phyloP scores from a whole-genome alignment of 2,113 vertebrate genomes.

The Numida meleagris region DNA sequence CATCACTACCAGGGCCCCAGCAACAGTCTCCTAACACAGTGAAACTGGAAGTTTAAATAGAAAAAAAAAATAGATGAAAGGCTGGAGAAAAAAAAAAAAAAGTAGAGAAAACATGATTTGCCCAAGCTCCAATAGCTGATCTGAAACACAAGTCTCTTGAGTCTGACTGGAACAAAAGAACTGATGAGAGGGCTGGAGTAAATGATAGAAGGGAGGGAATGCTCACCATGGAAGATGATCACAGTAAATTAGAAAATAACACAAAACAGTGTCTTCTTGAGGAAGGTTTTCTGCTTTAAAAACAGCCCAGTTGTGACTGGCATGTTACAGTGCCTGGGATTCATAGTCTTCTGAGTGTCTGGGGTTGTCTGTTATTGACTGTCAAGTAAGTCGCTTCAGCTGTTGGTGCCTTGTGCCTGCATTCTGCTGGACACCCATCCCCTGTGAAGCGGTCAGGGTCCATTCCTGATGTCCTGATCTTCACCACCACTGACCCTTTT shows the following conservation, averaged over 20 bases:
- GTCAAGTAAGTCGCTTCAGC: not conserved
- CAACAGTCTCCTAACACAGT: not conserved
- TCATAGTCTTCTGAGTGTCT: not conserved
- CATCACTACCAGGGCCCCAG: rapidly evolving
- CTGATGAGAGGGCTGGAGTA: not conserved
- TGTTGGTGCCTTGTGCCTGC: not conserved
- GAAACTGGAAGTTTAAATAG: not conserved
- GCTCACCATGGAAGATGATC: not conserved
- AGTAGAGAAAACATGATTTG: not conserved
- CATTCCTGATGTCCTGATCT: not conserved
- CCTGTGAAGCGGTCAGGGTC: not conserved
- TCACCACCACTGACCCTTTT: not conserved
- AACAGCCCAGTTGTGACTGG: not conserved
- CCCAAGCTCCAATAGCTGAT: not conserved
- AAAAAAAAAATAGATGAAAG: not conserved
- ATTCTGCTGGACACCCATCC: not conserved
- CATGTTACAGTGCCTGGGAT: not conserved
- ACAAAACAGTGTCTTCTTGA: not conserved
- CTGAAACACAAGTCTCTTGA: not conserved
- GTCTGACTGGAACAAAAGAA: not conserved
- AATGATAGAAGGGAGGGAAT: not conserved
- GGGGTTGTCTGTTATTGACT: not conserved
- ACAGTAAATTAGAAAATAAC: not conserved
- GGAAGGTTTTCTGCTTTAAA: not conserved
- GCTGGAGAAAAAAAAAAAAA: not conserved